A percentile compares a stretch with the other conserved stretches of the same genome.
Evolutionary conservation across 2,797 vertebrate species (phyloP).

Genomic region (Lophotriccus pileatus): DNA sequence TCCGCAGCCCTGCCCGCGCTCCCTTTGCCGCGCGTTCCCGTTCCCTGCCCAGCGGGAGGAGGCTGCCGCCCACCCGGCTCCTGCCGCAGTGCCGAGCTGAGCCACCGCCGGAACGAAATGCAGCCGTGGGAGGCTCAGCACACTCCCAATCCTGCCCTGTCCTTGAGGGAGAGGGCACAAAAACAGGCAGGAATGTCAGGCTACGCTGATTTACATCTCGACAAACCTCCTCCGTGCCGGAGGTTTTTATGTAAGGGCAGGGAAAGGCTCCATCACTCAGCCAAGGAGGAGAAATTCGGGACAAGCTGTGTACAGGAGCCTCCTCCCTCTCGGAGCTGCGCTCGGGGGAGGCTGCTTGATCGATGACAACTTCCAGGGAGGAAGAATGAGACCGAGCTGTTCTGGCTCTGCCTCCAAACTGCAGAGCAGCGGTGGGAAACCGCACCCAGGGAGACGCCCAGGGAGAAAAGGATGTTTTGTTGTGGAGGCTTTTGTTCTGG

Average conservation of each 20-base stretch:
- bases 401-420: slow-evolving; percentile 7
- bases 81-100: not conserved
- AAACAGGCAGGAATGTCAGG: not conserved
- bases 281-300: not conserved
- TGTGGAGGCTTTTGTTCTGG: slow-evolving; percentile 36
- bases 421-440: slow-evolving; percentile 30
- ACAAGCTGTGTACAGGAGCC: not conserved
- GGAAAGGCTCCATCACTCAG: not conserved
- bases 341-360: not conserved
- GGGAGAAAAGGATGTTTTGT: slow-evolving; percentile 48
- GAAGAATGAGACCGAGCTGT: not conserved
- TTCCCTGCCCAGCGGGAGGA: not conserved
- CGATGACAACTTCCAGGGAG: slow-evolving; percentile 1
- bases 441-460: slow-evolving; percentile 28
- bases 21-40: too few species aligned
- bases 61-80: not conserved
- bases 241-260: not conserved
- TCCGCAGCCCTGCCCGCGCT: too few species aligned
- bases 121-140: not conserved
- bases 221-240: not conserved
- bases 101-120: not conserved
- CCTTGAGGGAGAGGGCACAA: not conserved
- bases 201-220: not conserved
- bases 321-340: not conserved
- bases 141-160: not conserved